These are phyloP conservation scores for Halictus ligatus DNA, from an alignment of 2,888 invertebrate species.

Conservation along the genomic window DNA sequence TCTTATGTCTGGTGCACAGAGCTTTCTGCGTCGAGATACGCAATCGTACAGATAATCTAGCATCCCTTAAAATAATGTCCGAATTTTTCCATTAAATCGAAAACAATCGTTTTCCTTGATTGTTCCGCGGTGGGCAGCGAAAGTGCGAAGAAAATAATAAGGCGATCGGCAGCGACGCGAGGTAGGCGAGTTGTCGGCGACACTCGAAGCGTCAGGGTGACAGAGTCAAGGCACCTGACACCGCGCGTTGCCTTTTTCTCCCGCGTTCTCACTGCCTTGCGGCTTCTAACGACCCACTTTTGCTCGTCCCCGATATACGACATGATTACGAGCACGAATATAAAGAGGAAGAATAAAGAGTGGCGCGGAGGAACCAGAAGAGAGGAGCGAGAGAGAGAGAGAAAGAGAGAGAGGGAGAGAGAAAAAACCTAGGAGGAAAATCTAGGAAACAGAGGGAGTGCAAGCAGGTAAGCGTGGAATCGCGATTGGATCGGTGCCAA, in stretches of 20 bases:
- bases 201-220: constrained; percentile 74
- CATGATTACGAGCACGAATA: constrained; percentile 24
- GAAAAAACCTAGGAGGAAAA: constrained; percentile 46
- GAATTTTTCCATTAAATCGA: neutral
- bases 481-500: constrained; percentile 79
- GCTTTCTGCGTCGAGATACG: too few relatives aligned
- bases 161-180: constrained; percentile 11
- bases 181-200: constrained; percentile 53
- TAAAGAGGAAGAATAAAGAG: constrained; percentile 20
- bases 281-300: constrained; percentile 65
- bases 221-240: constrained; percentile 74
- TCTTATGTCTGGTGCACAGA: too few relatives aligned
- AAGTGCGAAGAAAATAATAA: neutral
- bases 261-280: constrained; percentile 8
- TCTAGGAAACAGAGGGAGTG: constrained; percentile 56
- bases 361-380: neutral
- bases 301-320: constrained; percentile 38
- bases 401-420: neutral
- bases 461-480: constrained; percentile 74
- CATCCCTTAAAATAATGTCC: too few relatives aligned
- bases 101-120: neutral
- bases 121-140: neutral
- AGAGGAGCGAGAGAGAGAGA: neutral
- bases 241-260: constrained; percentile 32
- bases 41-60: too few relatives aligned